phyloP scores from a whole-genome alignment of 37 sponge, comb jelly and placozoan species.

The Amphimedon queenslandica region DNA sequence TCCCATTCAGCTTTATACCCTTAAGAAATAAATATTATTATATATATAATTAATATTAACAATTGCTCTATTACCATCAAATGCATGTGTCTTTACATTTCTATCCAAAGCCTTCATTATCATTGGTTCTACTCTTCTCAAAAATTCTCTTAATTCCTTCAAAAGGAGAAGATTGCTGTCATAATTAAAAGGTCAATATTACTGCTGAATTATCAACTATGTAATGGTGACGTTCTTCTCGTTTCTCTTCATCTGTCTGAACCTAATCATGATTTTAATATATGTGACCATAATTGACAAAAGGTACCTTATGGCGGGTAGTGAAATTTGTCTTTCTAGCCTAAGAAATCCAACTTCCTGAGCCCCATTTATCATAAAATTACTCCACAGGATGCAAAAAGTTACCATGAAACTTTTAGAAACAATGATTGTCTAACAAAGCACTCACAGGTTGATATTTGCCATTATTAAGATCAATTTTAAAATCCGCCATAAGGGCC shows the following conservation, averaged over 20 bases:
- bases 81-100: slow-evolving; percentile 77
- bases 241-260: slow-evolving; percentile 44
- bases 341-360: no score
- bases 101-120: slow-evolving; percentile 57
- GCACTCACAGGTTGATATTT: no score
- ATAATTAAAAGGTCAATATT: background rate
- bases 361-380: no score
- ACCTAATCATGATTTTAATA: no score
- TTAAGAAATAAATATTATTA: slow-evolving; percentile 17
- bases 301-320: no score
- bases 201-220: slow-evolving; percentile 59
- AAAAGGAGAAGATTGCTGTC: background rate
- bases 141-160: slow-evolving; percentile 66
- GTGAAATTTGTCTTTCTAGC: no score
- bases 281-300: no score
- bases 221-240: slow-evolving; percentile 1
- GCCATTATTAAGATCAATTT: no score
- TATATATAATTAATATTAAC: background rate
- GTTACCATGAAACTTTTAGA: no score
- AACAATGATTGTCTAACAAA: no score
- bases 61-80: slow-evolving; percentile 62
- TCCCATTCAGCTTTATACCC: slow-evolving; percentile 77
- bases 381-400: no score
- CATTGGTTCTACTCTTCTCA: slow-evolving; percentile 61
- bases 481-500: no score